These are phyloP conservation scores for Danio rerio DNA, from an alignment of 2,113 vertebrate genomes.

Conservation along the genomic window DNA sequence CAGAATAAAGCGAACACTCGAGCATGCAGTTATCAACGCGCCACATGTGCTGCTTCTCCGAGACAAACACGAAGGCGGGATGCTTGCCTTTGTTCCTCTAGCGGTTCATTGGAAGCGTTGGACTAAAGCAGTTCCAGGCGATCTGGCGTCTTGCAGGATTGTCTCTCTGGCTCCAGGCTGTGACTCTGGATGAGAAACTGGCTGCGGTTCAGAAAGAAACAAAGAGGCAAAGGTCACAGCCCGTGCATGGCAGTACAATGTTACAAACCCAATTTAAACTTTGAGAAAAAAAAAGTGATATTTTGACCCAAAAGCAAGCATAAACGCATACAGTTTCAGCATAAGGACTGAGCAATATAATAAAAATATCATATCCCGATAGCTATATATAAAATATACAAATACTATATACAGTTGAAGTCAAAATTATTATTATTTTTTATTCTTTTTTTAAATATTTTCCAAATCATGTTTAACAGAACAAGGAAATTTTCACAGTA, in stretches of 20 bases:
- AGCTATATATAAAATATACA: too few species aligned
- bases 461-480: too few species aligned
- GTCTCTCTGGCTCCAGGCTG: conserved; percentile 18
- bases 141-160: conserved; percentile 25
- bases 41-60: conserved; percentile 44
- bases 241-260: neutral
- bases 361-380: too few species aligned
- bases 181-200: neutral
- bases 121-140: conserved; percentile 46
- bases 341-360: too few species aligned
- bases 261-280: neutral
- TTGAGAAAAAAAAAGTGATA: conserved; percentile 7
- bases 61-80: conserved; percentile 42
- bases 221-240: conserved; percentile 21
- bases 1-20: conserved; percentile 12
- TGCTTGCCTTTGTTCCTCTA: conserved; percentile 46
- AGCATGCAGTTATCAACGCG: conserved; percentile 51
- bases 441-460: too few species aligned
- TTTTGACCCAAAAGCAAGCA: conserved; percentile 24
- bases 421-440: too few species aligned
- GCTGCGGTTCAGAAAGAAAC: conserved; percentile 32
- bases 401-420: too few species aligned
- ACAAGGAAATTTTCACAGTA: too few species aligned
- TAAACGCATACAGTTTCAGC: neutral
- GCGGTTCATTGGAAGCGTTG: conserved; percentile 40